Conservation (phyloP, 2,888 invertebrate species). For the Sesia apiformis region DNA sequence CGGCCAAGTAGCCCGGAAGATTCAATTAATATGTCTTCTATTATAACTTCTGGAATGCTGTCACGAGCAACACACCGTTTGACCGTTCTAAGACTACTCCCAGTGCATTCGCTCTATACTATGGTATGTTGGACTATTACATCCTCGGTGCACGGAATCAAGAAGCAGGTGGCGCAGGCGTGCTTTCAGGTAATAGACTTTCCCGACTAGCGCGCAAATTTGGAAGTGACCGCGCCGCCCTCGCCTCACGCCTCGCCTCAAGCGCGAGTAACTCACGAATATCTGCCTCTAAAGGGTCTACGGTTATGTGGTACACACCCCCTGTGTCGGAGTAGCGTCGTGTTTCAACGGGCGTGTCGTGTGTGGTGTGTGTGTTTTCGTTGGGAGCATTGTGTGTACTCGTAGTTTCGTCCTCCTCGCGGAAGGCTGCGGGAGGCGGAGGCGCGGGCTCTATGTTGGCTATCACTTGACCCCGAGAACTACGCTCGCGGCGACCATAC, state of each 20-base stretch:
- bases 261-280: slow-evolving; percentile 55
- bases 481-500: slow-evolving; percentile 35
- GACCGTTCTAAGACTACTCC: too few relatives aligned
- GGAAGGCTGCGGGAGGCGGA: slow-evolving; percentile 38
- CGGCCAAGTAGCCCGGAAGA: too few relatives aligned
- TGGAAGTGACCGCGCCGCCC: slow-evolving; percentile 76
- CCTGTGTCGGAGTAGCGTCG: slow-evolving; percentile 32
- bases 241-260: slow-evolving; percentile 62
- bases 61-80: too few relatives aligned
- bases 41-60: too few relatives aligned
- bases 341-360: slow-evolving; percentile 8
- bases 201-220: slow-evolving; percentile 82
- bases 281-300: slow-evolving; percentile 62
- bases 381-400: slow-evolving; percentile 62
- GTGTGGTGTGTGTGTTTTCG: slow-evolving; percentile 54
- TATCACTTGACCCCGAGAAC: slow-evolving; percentile 56
- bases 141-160: slow-evolving; percentile 8
- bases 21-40: too few relatives aligned
- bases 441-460: slow-evolving; percentile 77
- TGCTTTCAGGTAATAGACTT: slow-evolving; percentile 63
- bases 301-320: slow-evolving; percentile 62
- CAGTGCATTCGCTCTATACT: too few relatives aligned
- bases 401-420: slow-evolving; percentile 68
- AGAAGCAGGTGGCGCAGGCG: slow-evolving; percentile 57
- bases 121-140: too few relatives aligned